These are phyloP conservation scores for Drosophila santomea DNA, from an alignment of 1,140 invertebrate genomes.

Conservation along the genomic window DNA sequence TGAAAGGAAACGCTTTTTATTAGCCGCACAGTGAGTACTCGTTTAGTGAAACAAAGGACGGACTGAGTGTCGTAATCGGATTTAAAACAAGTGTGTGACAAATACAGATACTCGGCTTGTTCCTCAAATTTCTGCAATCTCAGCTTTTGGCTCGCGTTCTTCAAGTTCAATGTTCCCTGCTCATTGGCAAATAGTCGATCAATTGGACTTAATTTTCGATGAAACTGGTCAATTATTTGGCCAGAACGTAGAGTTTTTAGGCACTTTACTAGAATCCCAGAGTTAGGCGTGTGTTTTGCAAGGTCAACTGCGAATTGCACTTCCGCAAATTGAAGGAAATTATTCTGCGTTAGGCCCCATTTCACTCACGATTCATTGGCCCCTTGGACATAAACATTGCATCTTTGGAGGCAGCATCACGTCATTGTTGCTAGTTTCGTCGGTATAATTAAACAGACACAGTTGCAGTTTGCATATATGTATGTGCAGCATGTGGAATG, in stretches of 20 bases:
- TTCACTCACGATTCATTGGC: slow-evolving; percentile 18
- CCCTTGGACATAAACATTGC: slow-evolving; percentile 26
- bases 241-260: not conserved
- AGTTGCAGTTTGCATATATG: not conserved
- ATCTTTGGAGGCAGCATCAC: slow-evolving; percentile 60
- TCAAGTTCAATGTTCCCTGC: slow-evolving; percentile 58
- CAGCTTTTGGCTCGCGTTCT: slow-evolving; percentile 26
- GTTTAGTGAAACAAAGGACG: slow-evolving; percentile 15
- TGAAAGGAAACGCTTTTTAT: slow-evolving; percentile 8
- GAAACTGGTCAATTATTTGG: slow-evolving; percentile 40
- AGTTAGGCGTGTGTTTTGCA: slow-evolving; percentile 19
- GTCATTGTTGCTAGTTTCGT: slow-evolving; percentile 69
- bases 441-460: slow-evolving; percentile 69
- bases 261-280: not conserved
- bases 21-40: slow-evolving; percentile 49
- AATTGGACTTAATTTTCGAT: slow-evolving; percentile 67
- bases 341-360: slow-evolving; percentile 8
- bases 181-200: slow-evolving; percentile 17
- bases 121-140: slow-evolving; percentile 36
- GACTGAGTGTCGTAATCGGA: slow-evolving; percentile 5
- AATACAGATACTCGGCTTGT: slow-evolving; percentile 4
- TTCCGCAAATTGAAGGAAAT: slow-evolving; percentile 58
- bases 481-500: slow-evolving; percentile 31
- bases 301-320: slow-evolving; percentile 43
- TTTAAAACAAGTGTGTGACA: slow-evolving; percentile 8